Base-by-base conservation (phyloP, 2,797 vertebrate genomes). In the Labroides dimidiatus region DNA sequence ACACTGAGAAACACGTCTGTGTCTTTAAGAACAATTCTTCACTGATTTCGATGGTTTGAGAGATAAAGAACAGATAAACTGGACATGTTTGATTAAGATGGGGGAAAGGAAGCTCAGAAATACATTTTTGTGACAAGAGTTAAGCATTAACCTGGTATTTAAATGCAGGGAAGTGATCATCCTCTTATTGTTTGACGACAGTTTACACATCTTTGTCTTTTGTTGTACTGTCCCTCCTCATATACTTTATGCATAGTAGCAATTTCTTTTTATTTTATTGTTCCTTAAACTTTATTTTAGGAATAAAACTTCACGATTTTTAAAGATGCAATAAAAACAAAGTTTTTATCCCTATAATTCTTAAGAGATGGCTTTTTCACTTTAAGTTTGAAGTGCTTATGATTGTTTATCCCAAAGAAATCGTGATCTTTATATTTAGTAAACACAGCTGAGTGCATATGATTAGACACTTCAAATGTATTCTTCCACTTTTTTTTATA, bases 21-120 rank as follows among this genome's bases (percentile, higher is more conserved):
- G 36, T 57, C 47, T 77, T 55, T 62, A 39, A 48, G 47, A 41
- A 30, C 45, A 21, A 33, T 27, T n/a, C 68, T 39, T 33, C 13
- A 37, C 7, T 43, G 6, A 6, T 20, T 77, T 60, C 0, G 6
- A 20, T 72, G 47, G 45, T 20, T 36, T 1, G 7, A 48, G 9
- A 14, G 6, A 17, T 17, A 17, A 15, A 42, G 27, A 27, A 9
- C 14, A 4, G 5, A 6, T 42, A 15, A 42, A 42, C 15, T 42
- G 36, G 8, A 37, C 36, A 43, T 43, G 10, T 42, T 67, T 64
- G 42, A 13, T 62, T 13, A 36, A 10, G n/a, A 36, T n/a, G 5
- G 1, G 13, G 1, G 4, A 39, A 14, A 39, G 13, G 42, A 12
- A 54, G 9, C 6, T 0, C 10, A 8, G 19, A 68, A 45, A 47